Conservation (phyloP, 92 coral and sea anemone species). For the Epizoanthus stellaris region DNA sequence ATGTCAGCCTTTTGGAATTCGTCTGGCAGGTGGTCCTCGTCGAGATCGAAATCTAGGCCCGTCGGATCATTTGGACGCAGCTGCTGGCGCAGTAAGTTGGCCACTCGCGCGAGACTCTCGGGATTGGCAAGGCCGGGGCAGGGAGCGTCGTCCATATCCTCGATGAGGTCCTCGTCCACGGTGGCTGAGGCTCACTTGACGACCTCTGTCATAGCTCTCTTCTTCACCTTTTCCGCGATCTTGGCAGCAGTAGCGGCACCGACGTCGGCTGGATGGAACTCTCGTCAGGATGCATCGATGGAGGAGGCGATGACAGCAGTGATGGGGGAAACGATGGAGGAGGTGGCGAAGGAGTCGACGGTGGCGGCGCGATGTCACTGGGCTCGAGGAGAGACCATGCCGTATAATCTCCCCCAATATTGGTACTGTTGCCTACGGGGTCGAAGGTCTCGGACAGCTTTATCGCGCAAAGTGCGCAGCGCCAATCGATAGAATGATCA, state of each 20-base stretch:
- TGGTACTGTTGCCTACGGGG: no score
- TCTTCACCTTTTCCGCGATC: constrained; percentile 7
- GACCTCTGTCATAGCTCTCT: constrained; percentile 20
- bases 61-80: constrained; percentile 47
- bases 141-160: constrained; percentile 19
- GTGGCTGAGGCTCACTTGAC: constrained; percentile 41
- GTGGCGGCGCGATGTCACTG: no score
- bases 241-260: not conserved
- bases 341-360: no score
- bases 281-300: no score
- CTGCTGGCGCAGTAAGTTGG: constrained; percentile 40
- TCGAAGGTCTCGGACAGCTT: no score
- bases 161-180: constrained; percentile 35
- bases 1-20: constrained; percentile 26
- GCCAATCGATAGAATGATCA: no score
- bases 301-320: no score
- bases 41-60: constrained; percentile 44
- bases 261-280: not conserved
- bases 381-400: no score
- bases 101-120: constrained; percentile 40
- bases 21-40: constrained; percentile 46
- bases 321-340: no score
- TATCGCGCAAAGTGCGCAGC: no score
- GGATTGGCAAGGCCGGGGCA: constrained; percentile 49
- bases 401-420: no score